Percentiles rank a stretch among this genome's conserved stretches.
phyloP scores from a whole-genome alignment of 2,797 vertebrate species.

The Melanotaenia nigrans region DNA sequence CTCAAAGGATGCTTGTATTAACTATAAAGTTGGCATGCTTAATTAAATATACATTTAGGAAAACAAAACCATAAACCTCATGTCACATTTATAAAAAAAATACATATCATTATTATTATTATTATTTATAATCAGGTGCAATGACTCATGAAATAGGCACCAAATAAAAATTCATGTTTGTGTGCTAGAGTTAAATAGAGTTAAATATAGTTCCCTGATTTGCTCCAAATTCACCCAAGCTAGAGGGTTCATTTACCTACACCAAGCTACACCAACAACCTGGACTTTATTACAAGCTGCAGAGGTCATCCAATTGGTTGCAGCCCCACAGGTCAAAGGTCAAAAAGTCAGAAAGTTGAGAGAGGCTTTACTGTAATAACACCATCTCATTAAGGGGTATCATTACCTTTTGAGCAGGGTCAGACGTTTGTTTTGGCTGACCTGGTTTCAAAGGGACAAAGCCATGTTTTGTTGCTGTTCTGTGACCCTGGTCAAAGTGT shows the following conservation, averaged over 20 bases:
- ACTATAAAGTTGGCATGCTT: background rate
- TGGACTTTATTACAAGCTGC: constrained; percentile 33
- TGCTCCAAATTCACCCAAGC: background rate
- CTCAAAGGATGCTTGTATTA: too few species aligned
- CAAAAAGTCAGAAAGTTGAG: constrained; percentile 33
- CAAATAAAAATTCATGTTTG: background rate
- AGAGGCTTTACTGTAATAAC: constrained; percentile 53
- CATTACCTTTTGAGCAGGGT: constrained; percentile 28
- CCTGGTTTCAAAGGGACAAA: constrained; percentile 28
- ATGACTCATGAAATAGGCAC: background rate
- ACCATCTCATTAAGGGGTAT: constrained; percentile 38
- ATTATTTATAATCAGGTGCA: too few species aligned
- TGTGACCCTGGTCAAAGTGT: constrained; percentile 12
- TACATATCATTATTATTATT: too few species aligned
- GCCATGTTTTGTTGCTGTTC: constrained; percentile 1
- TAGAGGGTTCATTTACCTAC: background rate
- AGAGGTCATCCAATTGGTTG: background rate
- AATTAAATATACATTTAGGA: background rate
- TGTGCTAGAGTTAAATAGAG: background rate
- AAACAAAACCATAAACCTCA: background rate
- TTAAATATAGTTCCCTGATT: background rate
- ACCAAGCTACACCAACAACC: constrained; percentile 3
- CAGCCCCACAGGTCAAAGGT: constrained; percentile 49
- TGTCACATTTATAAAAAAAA: too few species aligned
- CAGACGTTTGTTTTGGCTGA: constrained; percentile 36